Percentiles rank a stretch among this genome's conserved stretches.
phyloP scores from a whole-genome alignment of 2,888 invertebrate species.

The Scotopteryx bipunctaria region DNA sequence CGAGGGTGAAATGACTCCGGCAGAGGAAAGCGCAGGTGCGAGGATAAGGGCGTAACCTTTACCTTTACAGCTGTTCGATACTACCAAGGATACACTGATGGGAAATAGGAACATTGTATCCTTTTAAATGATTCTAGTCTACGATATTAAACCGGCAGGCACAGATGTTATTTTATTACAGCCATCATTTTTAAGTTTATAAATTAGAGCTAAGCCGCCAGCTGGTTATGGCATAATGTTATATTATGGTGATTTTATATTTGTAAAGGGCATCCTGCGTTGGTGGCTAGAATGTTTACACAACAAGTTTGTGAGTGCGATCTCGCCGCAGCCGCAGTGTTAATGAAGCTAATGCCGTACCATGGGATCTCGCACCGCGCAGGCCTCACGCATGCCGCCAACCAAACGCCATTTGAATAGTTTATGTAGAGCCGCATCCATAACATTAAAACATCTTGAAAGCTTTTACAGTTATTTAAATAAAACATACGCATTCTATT shows the following conservation, averaged over 20 bases:
- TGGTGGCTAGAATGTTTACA: conserved; percentile 48
- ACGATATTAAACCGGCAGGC: conserved; percentile 50
- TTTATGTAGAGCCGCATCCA: conserved; percentile 60
- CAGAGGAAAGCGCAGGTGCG: conserved; percentile 68
- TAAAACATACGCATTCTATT: too few relatives aligned
- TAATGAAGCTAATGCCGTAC: conserved; percentile 65
- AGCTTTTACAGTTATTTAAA: too few relatives aligned
- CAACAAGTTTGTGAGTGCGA: conserved; percentile 44
- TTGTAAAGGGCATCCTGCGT: conserved; percentile 48
- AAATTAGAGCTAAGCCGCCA: conserved; percentile 50
- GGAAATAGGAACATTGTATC: conserved; percentile 53
- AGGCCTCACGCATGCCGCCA: conserved; percentile 34
- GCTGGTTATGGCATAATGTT: conserved; percentile 48
- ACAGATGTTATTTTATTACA: conserved; percentile 47
- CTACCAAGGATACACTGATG: conserved; percentile 56
- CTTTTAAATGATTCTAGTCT: conserved; percentile 59
- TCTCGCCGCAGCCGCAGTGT: conserved; percentile 56
- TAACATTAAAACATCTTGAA: not conserved
- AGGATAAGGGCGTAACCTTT: conserved; percentile 75
- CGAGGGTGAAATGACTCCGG: conserved; percentile 54
- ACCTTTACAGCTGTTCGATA: conserved; percentile 69
- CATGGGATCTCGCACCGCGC: conserved; percentile 54
- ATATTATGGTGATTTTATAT: conserved; percentile 46
- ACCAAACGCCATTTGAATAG: conserved; percentile 74
- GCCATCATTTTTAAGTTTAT: conserved; percentile 38